Conservation (phyloP, 2,797 vertebrate species). For the Acrossocheilus wenchowensis region DNA sequence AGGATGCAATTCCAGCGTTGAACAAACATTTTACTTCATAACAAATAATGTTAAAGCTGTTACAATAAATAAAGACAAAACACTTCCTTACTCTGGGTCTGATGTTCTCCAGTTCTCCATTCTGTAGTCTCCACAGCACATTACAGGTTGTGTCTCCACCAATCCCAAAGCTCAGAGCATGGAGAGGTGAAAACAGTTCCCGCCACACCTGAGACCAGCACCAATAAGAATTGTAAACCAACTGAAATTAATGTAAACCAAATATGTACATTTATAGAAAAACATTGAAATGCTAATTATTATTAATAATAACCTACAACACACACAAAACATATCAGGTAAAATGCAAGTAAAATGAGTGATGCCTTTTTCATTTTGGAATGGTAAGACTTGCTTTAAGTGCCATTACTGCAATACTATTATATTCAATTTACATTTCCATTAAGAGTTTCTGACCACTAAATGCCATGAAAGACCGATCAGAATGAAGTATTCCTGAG, state of each 20-base stretch:
- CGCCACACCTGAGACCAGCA: slow-evolving; percentile 86
- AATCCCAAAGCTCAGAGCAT: slow-evolving; percentile 96
- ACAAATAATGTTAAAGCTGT: not conserved
- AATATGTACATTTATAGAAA: not conserved
- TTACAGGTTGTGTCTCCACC: slow-evolving; percentile 94
- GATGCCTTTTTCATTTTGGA: not conserved
- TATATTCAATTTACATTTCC: not conserved
- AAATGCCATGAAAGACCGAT: not conserved
- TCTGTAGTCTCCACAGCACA: slow-evolving; percentile 95
- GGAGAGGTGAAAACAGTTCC: slow-evolving; percentile 95
- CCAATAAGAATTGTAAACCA: not conserved
- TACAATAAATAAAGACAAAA: not conserved
- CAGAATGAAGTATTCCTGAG: not conserved
- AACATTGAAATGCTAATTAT: not conserved
- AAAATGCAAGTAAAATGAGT: not conserved
- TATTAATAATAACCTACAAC: not conserved
- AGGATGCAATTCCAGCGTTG: not conserved
- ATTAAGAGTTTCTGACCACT: not conserved
- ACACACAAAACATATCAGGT: not conserved
- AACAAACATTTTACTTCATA: not conserved
- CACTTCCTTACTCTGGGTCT: slow-evolving; percentile 85
- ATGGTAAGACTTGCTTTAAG: not conserved
- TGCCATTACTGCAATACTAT: not conserved
- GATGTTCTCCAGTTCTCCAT: slow-evolving; percentile 96
- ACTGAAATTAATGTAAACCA: not conserved